Base-by-base conservation (phyloP, 2,888 invertebrate genomes). In the Drosophila demipolita region DNA sequence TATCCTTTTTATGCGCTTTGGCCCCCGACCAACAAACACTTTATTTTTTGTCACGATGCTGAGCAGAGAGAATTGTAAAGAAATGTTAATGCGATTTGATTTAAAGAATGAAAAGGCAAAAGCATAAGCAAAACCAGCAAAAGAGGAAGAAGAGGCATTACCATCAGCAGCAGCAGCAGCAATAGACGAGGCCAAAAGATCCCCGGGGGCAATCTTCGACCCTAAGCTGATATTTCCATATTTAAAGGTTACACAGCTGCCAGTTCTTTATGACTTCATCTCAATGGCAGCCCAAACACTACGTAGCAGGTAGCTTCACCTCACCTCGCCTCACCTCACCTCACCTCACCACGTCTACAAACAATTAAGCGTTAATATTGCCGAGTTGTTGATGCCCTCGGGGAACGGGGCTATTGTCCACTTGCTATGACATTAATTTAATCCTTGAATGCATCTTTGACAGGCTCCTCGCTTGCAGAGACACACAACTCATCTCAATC, bases 381-480 rank as follows among this genome's bases (percentile, higher is more conserved):
- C 64, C 54, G 63, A 64, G 63, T 40, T 57, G 50, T 45, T 60
- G 32, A 50, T 65, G 12, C 42, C 65, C 48, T 17, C 36, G 17
- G 64, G 50, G 48, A 74, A 58, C 38, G 53, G 57, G 32, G 40
- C 89, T 66, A 87, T 86, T 86, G 85, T 86, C 85, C 85, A 82
- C 78, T 86, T 87, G 87, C 87, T 89, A 80, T 87, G 87, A 87
- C 87, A 87, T 87, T 87, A 87, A 87, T 87, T 87, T 87, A 87
- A 87, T 89, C 89, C 87, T 89, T 87, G 87, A 87, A 87, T 89
- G 87, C 87, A 87, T 87, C 87, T 87, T 87, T 89, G 89, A 89
- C 89, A 85, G 82, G 76, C 77, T 73, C 70, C 76, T 67, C 74
- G 36, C 58, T 65, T 54, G 54, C 35, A 40, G 38, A 52, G 65